Conservation (phyloP, 1,140 invertebrate genomes). For the Panagrolaimus sp. region DNA sequence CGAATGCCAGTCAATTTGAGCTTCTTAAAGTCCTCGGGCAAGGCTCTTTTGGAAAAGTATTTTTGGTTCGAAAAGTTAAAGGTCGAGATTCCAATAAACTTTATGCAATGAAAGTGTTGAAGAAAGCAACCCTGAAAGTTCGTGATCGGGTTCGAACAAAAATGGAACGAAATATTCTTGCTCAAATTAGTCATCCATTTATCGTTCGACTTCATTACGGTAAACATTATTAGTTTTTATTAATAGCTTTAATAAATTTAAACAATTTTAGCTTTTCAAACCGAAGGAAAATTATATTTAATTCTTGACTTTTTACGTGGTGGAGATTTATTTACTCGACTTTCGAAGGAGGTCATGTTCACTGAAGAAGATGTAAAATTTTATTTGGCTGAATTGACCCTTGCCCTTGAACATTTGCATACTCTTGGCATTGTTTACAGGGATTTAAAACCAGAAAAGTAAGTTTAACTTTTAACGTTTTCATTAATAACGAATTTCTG, state of each 20-base stretch:
- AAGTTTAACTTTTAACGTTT: no score
- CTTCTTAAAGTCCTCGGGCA: constrained; percentile 94
- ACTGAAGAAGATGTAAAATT: constrained; percentile 99
- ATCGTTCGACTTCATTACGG: constrained; percentile 92
- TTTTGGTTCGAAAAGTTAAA: constrained; percentile 86
- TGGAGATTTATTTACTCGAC: constrained; percentile 90
- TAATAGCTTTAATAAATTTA: no score
- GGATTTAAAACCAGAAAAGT: constrained; percentile 94
- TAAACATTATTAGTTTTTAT: constrained; percentile 59
- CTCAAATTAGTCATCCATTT: constrained; percentile 95
- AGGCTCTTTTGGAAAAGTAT: constrained; percentile 97
- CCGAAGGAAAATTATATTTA: constrained; percentile 94
- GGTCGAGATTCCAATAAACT: constrained; percentile 85
- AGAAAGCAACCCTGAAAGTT: constrained; percentile 95
- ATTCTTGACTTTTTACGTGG: constrained; percentile 95
- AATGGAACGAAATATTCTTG: constrained; percentile 94
- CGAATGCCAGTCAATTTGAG: constrained; percentile 88
- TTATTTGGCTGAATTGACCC: constrained; percentile 91
- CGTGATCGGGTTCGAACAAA: constrained; percentile 91
- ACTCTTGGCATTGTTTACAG: constrained; percentile 92
- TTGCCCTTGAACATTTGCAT: constrained; percentile 94
- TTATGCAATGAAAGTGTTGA: constrained; percentile 98
- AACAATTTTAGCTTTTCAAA: constrained; percentile 78
- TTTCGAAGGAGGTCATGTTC: constrained; percentile 96
- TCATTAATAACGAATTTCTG: no score